Conservation (phyloP, 2,797 vertebrate genomes). For the Pangasius macronema region DNA sequence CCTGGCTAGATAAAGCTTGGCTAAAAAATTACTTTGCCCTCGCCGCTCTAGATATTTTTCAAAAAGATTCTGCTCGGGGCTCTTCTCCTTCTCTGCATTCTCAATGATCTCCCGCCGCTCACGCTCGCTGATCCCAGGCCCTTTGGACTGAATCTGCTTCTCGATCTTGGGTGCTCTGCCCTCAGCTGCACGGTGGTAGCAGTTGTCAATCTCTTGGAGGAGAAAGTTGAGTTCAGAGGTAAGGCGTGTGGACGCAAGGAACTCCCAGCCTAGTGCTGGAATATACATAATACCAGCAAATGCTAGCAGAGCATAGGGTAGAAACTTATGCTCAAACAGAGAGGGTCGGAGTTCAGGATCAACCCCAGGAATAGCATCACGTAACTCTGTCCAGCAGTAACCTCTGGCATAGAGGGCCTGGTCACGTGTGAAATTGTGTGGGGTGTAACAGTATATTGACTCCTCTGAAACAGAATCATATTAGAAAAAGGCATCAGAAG, state of each 20-base stretch:
- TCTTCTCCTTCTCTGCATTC: slow-evolving; percentile 98
- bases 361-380: slow-evolving; percentile 88
- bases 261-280: slow-evolving; percentile 96
- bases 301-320: slow-evolving; percentile 95
- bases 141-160: slow-evolving; percentile 99
- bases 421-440: slow-evolving; percentile 99
- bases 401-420: slow-evolving; percentile 98
- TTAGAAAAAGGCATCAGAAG: slow-evolving; percentile 4
- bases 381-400: slow-evolving; percentile 99
- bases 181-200: slow-evolving; percentile 96
- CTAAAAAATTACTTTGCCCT: slow-evolving; percentile 95
- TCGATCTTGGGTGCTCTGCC: slow-evolving; percentile 98
- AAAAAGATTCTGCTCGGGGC: slow-evolving; percentile 97
- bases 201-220: slow-evolving; percentile 99
- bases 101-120: slow-evolving; percentile 97
- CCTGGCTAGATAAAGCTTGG: slow-evolving; percentile 91
- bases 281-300: slow-evolving; percentile 99
- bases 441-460: slow-evolving; percentile 99
- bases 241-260: slow-evolving; percentile 94
- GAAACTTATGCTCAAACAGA: slow-evolving; percentile 97
- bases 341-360: slow-evolving; percentile 90
- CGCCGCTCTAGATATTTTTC: slow-evolving; percentile 97
- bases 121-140: slow-evolving; percentile 93
- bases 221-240: slow-evolving; percentile 99
- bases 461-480: slow-evolving; percentile 82